Evolutionary conservation across 2,888 invertebrate genomes (phyloP).

Genomic region (Watsonalla cultraria): DNA sequence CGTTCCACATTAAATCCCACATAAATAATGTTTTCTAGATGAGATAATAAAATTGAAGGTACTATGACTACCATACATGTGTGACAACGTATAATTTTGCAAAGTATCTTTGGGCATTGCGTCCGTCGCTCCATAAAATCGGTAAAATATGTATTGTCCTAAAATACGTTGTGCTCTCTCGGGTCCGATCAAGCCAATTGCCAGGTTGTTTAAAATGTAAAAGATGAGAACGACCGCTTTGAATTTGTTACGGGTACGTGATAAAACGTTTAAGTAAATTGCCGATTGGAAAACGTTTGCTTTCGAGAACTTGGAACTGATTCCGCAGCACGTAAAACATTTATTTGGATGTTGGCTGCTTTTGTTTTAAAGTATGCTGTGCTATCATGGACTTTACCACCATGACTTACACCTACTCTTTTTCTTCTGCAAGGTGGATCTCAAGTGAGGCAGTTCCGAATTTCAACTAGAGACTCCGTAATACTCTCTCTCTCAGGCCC

Average conservation of each 20-base stretch:
- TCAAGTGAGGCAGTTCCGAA: too few relatives aligned
- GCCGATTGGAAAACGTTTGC: constrained; percentile 13
- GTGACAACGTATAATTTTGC: too few relatives aligned
- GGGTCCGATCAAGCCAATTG: constrained; percentile 29
- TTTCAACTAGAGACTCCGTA: too few relatives aligned
- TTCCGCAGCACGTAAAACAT: constrained; percentile 1
- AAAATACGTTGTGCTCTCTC: constrained; percentile 10
- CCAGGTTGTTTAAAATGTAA: constrained; percentile 42
- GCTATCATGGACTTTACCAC: too few relatives aligned
- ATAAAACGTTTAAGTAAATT: constrained; percentile 38
- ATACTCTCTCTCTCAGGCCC: too few relatives aligned
- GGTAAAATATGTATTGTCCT: constrained; percentile 20
- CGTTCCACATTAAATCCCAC: too few relatives aligned
- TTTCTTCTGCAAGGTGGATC: too few relatives aligned
- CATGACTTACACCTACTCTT: too few relatives aligned
- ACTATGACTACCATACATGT: too few relatives aligned
- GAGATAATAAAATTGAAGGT: too few relatives aligned
- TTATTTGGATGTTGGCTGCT: neutral
- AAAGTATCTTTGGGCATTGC: neutral
- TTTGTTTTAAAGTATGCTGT: too few relatives aligned
- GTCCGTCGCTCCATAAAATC: constrained; percentile 5
- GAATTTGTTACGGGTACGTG: constrained; percentile 50
- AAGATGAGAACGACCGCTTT: constrained; percentile 27
- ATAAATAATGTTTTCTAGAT: too few relatives aligned
- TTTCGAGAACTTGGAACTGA: constrained; percentile 1